A percentile compares a stretch with the other conserved stretches of the same genome.
phyloP scores from a whole-genome alignment of 2,888 invertebrate genomes.

The Agonopterix heracliana region DNA sequence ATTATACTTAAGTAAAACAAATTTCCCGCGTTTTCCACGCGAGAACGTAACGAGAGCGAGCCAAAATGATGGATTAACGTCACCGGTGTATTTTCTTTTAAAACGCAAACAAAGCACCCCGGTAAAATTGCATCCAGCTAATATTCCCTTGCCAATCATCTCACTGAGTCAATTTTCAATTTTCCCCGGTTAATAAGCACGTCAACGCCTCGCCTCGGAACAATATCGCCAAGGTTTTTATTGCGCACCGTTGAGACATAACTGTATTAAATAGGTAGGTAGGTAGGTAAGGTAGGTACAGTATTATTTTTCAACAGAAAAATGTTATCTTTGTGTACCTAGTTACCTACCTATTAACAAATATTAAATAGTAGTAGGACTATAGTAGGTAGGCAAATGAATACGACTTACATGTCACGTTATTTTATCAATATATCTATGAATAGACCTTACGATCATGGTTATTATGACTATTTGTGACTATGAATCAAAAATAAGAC shows the following conservation, averaged over 20 bases:
- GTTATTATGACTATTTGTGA: too few species aligned
- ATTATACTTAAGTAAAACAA: constrained; percentile 3
- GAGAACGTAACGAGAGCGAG: constrained; percentile 11
- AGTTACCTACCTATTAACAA: background rate
- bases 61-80: constrained; percentile 68
- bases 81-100: constrained; percentile 52
- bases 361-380: background rate
- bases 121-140: constrained; percentile 65
- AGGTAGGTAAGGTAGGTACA: constrained; percentile 11
- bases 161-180: constrained; percentile 71
- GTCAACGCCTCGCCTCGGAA: constrained; percentile 53
- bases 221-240: constrained; percentile 51
- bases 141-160: constrained; percentile 74
- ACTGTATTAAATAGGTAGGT: constrained; percentile 14
- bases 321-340: background rate
- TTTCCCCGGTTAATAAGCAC: constrained; percentile 70
- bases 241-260: constrained; percentile 24
- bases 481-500: too few species aligned
- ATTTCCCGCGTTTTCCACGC: constrained; percentile 14
- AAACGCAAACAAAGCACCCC: constrained; percentile 52
- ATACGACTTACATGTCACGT: too few species aligned
- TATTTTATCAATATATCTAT: too few species aligned
- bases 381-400: too few species aligned
- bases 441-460: too few species aligned
- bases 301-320: background rate